phyloP scores from a whole-genome alignment of 2,797 vertebrate species.

The Pitangus sulphuratus region DNA sequence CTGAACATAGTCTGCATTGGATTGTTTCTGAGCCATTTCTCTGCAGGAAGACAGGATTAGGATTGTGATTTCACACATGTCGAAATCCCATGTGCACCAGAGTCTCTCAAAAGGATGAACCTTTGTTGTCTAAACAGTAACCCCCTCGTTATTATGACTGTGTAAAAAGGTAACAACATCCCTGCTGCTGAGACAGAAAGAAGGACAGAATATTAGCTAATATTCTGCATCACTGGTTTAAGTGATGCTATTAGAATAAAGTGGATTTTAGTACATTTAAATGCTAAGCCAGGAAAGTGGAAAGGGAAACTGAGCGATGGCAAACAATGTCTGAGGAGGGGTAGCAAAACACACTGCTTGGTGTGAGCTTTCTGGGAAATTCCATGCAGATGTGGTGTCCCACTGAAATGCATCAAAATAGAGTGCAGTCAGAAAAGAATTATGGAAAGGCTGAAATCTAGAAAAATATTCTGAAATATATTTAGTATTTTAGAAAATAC shows the following conservation, averaged over 20 bases:
- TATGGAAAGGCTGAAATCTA: not conserved
- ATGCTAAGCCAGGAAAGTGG: not conserved
- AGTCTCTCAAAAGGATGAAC: not conserved
- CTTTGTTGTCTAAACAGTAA: not conserved
- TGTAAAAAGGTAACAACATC: not conserved
- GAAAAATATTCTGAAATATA: not conserved
- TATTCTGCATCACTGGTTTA: not conserved
- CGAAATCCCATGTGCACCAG: not conserved
- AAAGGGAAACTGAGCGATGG: not conserved
- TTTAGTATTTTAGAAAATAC: not conserved
- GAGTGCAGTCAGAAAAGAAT: not conserved
- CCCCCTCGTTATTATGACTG: not conserved
- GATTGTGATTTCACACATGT: not conserved
- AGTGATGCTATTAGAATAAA: not conserved
- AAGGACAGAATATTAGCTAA: not conserved
- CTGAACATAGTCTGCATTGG: slow-evolving; percentile 8
- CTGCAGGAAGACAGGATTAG: slow-evolving; percentile 61
- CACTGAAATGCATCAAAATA: not conserved
- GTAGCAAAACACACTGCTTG: not conserved
- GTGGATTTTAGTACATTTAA: not conserved
- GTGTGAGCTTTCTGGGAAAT: not conserved
- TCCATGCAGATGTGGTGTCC: not conserved
- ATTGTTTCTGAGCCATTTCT: slow-evolving; percentile 63
- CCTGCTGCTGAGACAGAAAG: not conserved
- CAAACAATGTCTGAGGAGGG: not conserved